Base-by-base conservation (phyloP, 2,113 vertebrate genomes). In the Hemibagrus wyckioides region DNA sequence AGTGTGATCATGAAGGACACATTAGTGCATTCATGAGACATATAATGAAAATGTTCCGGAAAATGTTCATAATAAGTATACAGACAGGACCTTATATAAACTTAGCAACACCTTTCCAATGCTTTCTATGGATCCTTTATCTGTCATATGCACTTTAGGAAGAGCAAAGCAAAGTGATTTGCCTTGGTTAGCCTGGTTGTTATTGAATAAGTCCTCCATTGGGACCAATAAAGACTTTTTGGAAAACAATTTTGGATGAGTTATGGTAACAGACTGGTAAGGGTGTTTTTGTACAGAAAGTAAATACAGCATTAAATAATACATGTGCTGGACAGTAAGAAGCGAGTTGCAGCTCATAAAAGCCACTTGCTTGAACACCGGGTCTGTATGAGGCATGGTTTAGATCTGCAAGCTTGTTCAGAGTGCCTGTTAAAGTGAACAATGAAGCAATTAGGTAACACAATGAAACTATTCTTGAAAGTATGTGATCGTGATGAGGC, bases 301-400 rank as follows among this genome's bases (percentile, higher is more conserved):
- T 84, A 87, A 80, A 86, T 80, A 80, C 75, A 86, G 86, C 86
- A 76, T 61, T 89, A 76, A 89, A 69, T 86, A 88, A 89, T 86
- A 83, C 84, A 89, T 81, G 88, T 77, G 39, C 25, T 57, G 52
- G 80, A 75, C 41, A 80, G 87, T 65, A 87, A 86, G 87, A 85
- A 84, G 80, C 50, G 54, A 80, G 76, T 15, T 30, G 84, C 28
- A 59, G 39, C 82, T 75, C 85, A 67, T 86, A 81, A 88, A 88
- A 77, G 87, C 86, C 87, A 90, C 61, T 14, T 67, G 63, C 69
- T 36, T 65, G 52, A 86, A 41, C 80, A 41, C 48, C 36, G 25
- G 21, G 57, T 85, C 67, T 41, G 50, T 79, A 80, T 79, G 59
- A 84, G 56, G 50, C 44, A 82, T 73, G 63, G 50, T 67, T 84